These are phyloP conservation scores for Spilogale gracilis DNA, from an alignment of 2,113 vertebrate genomes.

Conservation along the genomic window DNA sequence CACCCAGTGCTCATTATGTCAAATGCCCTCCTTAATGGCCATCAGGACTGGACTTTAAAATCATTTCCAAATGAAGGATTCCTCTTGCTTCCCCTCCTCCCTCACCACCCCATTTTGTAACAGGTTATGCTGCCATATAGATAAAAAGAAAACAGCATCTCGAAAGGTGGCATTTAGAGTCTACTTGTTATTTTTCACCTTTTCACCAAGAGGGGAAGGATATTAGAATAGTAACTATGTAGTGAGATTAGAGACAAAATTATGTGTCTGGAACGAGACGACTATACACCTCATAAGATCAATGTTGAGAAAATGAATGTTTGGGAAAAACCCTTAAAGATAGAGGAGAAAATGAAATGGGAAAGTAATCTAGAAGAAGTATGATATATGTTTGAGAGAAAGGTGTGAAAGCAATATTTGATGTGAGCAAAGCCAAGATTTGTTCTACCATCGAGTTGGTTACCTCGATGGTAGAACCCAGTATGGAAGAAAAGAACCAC, in stretches of 20 bases:
- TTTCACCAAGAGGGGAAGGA: not conserved
- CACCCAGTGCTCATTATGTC: not conserved
- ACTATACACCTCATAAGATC: not conserved
- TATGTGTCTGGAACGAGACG: not conserved
- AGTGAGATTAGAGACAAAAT: not conserved
- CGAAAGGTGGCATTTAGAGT: not conserved
- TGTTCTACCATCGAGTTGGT: not conserved
- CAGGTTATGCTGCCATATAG: not conserved
- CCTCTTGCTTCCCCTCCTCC: not conserved
- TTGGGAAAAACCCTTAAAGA: not conserved
- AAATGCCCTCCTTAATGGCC: not conserved
- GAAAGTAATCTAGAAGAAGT: not conserved
- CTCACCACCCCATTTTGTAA: not conserved
- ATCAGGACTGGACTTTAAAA: not conserved
- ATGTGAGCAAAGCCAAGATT: not conserved
- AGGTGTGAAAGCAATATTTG: not conserved
- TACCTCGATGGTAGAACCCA: not conserved
- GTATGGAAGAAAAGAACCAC: not conserved
- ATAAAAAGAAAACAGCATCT: not conserved
- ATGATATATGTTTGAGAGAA: not conserved
- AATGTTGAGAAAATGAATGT: not conserved
- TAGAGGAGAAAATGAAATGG: not conserved
- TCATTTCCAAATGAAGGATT: not conserved
- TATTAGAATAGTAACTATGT: not conserved
- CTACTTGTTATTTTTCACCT: not conserved